Conservation (phyloP, 2,113 vertebrate genomes). For the Malurus elegans region DNA sequence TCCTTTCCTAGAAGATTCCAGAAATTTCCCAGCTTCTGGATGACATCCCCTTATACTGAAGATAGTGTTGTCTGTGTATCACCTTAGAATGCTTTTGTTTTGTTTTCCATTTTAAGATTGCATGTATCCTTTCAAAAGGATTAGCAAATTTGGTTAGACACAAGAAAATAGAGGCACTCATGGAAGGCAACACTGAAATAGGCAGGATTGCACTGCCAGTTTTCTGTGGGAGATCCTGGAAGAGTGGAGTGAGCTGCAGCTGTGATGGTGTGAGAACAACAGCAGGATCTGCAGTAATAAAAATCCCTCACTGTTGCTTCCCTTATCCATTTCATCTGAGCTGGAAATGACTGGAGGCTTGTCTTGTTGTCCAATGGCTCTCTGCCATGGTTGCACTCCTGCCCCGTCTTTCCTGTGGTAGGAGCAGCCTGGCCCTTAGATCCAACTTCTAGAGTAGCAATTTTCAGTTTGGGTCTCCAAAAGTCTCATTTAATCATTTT, state of each 20-base stretch:
- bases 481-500: neutral
- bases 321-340: neutral
- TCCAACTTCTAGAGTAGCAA: neutral
- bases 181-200: neutral
- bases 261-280: neutral
- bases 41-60: neutral
- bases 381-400: neutral
- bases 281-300: neutral
- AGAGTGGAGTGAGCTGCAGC: neutral
- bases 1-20: neutral
- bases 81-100: neutral
- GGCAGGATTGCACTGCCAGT: neutral
- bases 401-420: neutral
- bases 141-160: neutral
- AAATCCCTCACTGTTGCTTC: neutral
- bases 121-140: rapidly evolving
- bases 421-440: neutral
- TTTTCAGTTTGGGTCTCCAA: neutral
- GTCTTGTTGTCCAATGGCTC: neutral
- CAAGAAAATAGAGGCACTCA: neutral
- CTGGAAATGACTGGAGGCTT: neutral
- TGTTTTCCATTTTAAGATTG: neutral
- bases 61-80: neutral
- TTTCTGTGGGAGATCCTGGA: neutral
- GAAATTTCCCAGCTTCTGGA: neutral